Percentiles rank a stretch among this genome's conserved stretches.
These are phyloP conservation scores for Morone chrysops DNA, from an alignment of 2,113 vertebrate genomes.

Conservation along the genomic window DNA sequence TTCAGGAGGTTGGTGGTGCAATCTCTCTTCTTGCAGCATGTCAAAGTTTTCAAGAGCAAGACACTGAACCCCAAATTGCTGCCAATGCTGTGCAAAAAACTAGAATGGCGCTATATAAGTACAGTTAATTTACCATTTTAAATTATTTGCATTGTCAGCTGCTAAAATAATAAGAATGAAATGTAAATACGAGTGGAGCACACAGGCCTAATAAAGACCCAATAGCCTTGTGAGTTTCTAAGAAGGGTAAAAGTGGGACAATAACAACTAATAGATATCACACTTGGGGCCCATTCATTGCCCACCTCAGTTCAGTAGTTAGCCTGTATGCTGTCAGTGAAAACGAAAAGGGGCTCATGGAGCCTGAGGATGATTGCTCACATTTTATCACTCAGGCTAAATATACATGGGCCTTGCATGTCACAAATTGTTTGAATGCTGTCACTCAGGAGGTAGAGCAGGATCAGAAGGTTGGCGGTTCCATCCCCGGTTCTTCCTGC, in stretches of 20 bases:
- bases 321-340: background rate
- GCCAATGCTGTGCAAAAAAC: too few species aligned
- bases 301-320: background rate
- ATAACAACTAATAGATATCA: background rate
- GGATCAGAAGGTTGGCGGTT: too few species aligned
- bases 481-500: too few species aligned
- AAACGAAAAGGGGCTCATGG: background rate
- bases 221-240: background rate
- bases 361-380: background rate
- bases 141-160: background rate
- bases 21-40: too few species aligned
- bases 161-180: background rate
- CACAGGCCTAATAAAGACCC: background rate
- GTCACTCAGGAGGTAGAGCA: too few species aligned
- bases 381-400: background rate
- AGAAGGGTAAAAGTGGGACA: background rate
- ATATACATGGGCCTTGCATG: background rate
- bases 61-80: too few species aligned
- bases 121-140: too few species aligned
- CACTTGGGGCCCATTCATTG: background rate
- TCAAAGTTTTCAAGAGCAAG: too few species aligned
- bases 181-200: background rate
- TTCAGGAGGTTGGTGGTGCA: too few species aligned
- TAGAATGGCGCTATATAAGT: too few species aligned
- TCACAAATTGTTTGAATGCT: background rate